Evolutionary conservation across 23 tunicate genomes (phyloP).

Genomic region (Ciona savignyi): DNA sequence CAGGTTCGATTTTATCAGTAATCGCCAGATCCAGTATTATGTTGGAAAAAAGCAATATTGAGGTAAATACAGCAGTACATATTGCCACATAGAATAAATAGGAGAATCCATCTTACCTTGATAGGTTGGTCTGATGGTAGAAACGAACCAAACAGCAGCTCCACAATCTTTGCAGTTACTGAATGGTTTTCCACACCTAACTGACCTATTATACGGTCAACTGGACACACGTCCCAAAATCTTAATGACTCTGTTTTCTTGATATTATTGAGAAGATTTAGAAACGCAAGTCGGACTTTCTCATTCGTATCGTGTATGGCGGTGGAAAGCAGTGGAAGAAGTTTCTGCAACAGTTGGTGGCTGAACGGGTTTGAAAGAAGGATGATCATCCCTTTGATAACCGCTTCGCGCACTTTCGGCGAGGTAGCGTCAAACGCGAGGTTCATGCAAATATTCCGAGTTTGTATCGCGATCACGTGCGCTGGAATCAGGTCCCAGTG

Average conservation of each 20-base stretch:
- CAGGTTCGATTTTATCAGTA: too few relatives aligned
- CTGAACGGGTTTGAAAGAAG: conserved; percentile 56
- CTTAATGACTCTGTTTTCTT: conserved; percentile 42
- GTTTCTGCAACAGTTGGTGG: conserved; percentile 53
- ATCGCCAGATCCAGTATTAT: too few relatives aligned
- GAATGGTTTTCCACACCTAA: conserved; percentile 43
- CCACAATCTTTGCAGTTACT: conserved; percentile 31
- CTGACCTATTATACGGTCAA: conserved; percentile 52
- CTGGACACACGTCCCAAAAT: conserved; percentile 58
- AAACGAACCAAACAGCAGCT: conserved; percentile 48
- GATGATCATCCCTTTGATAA: conserved; percentile 51
- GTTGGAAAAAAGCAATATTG: too few relatives aligned
- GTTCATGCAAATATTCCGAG: conserved; percentile 30
- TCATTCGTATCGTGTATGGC: conserved; percentile 73
- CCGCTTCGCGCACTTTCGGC: conserved; percentile 51
- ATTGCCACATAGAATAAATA: too few relatives aligned
- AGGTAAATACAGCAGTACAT: too few relatives aligned
- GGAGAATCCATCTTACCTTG: conserved; percentile 14
- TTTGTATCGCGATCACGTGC: conserved; percentile 34
- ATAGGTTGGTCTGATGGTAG: conserved; percentile 35
- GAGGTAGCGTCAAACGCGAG: conserved; percentile 60
- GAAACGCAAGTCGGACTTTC: conserved; percentile 58
- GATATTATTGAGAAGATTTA: conserved; percentile 41
- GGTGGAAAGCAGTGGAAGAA: conserved; percentile 30
- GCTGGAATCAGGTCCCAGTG: conserved; percentile 81